Evolutionary conservation across 2,888 invertebrate genomes (phyloP).

Genomic region (Corythucha ciliata): DNA sequence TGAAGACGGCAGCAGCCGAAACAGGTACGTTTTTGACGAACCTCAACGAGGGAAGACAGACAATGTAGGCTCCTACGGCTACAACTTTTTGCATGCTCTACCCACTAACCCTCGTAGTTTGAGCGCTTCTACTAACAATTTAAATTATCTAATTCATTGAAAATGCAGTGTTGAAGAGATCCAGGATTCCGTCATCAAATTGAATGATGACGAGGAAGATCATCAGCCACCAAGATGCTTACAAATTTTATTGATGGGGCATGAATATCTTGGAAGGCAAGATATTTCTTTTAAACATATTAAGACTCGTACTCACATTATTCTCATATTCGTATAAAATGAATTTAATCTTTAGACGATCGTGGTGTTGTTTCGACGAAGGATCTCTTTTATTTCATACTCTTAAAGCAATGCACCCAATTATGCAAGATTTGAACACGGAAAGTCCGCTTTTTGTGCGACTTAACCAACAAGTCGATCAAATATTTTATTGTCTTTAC

Average conservation of each 20-base stretch:
- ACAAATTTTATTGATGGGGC: conserved; percentile 68
- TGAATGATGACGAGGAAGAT: conserved; percentile 27
- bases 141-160: too few species aligned
- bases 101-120: too few species aligned
- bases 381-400: conserved; percentile 70
- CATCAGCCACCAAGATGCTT: too few species aligned
- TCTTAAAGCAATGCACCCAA: conserved; percentile 64
- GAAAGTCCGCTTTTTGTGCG: conserved; percentile 43
- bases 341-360: conserved; percentile 52
- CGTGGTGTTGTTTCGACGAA: conserved; percentile 69
- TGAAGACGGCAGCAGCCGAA: too few species aligned
- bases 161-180: conserved; percentile 53
- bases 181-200: conserved; percentile 4
- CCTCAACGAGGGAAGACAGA: too few species aligned
- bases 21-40: too few species aligned
- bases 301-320: too few species aligned
- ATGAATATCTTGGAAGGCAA: conserved; percentile 67
- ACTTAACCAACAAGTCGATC: conserved; percentile 71
- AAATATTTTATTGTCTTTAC: conserved; percentile 76
- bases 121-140: too few species aligned
- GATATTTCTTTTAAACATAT: too few species aligned
- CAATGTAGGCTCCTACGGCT: too few species aligned
- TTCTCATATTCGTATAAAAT: too few species aligned
- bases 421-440: conserved; percentile 40
- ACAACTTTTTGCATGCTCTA: too few species aligned